Evolutionary conservation across 2,113 vertebrate genomes (phyloP).

Genomic region (Crotalus viridis): DNA sequence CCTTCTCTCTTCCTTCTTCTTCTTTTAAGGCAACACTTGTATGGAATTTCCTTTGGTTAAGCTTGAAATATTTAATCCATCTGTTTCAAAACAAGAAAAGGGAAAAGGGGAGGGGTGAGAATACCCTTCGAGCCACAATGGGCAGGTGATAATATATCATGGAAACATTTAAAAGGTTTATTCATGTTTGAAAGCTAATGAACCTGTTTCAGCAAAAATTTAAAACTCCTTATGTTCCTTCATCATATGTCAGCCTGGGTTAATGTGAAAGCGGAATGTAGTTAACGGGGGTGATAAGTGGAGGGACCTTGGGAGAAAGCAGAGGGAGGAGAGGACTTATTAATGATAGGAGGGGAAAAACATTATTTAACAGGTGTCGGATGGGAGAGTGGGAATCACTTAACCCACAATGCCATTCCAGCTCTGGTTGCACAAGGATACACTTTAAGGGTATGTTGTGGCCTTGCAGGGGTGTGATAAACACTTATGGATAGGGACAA

Average conservation of each 20-base stretch:
- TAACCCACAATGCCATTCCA: slow-evolving; percentile 10
- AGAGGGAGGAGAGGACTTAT: slow-evolving; percentile 16
- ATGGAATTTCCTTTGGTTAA: slow-evolving; percentile 74
- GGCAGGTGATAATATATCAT: slow-evolving; percentile 78
- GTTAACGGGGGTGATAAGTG: slow-evolving; percentile 69
- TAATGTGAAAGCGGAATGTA: slow-evolving; percentile 63
- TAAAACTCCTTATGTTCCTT: slow-evolving; percentile 72
- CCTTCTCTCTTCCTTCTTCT: not conserved
- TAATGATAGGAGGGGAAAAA: slow-evolving; percentile 51
- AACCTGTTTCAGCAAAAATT: slow-evolving; percentile 73
- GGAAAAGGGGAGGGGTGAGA: fast-evolving
- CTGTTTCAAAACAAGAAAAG: slow-evolving; percentile 48
- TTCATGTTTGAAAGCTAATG: slow-evolving; percentile 70
- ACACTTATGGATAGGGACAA: not conserved
- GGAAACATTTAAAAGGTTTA: slow-evolving; percentile 73
- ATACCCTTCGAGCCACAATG: slow-evolving; percentile 61
- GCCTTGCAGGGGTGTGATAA: not conserved
- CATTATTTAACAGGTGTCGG: slow-evolving; percentile 18
- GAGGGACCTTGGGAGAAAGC: slow-evolving; percentile 42
- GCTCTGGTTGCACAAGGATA: slow-evolving; percentile 35
- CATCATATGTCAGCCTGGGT: slow-evolving; percentile 66
- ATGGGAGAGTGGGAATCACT: slow-evolving; percentile 22
- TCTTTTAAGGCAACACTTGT: slow-evolving; percentile 52
- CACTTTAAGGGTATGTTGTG: slow-evolving; percentile 15
- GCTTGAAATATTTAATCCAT: slow-evolving; percentile 77